phyloP scores from a whole-genome alignment of 2,888 invertebrate genomes.

The Gastrophysa polygoni region DNA sequence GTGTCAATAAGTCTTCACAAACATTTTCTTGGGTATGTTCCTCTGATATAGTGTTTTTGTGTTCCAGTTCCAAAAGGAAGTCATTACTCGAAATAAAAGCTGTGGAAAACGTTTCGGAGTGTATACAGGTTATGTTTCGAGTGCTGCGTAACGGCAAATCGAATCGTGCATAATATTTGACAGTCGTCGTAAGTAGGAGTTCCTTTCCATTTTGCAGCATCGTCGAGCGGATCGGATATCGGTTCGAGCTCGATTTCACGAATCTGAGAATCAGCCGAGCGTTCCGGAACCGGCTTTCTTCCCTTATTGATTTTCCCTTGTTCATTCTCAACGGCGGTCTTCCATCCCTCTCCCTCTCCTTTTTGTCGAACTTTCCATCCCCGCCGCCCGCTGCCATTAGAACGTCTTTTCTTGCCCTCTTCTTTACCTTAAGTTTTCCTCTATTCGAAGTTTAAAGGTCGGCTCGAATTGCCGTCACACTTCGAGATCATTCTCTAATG shows the following conservation, averaged over 20 bases:
- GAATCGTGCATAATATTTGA: conserved; percentile 42
- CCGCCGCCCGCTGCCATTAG: conserved; percentile 18
- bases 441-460: conserved; percentile 42
- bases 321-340: conserved; percentile 43
- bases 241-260: conserved; percentile 60
- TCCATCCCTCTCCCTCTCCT: conserved; percentile 12
- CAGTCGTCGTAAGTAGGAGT: conserved; percentile 53
- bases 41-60: no score
- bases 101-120: no score
- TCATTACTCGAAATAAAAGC: no score
- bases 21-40: no score
- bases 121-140: no score
- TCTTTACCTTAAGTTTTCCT: conserved; percentile 42
- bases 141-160: no score
- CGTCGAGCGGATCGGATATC: conserved; percentile 58
- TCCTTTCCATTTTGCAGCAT: conserved; percentile 57
- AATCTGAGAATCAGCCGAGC: conserved; percentile 61
- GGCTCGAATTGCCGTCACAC: conserved; percentile 39
- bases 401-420: conserved; percentile 35
- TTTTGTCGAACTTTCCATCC: neutral
- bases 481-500: conserved; percentile 26
- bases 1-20: no score
- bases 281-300: conserved; percentile 61
- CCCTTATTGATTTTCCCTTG: conserved; percentile 60
- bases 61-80: no score